A percentile compares a stretch with the other conserved stretches of the same genome.
Conservation (phyloP, 2,113 vertebrate genomes). For the Gobio gobio region DNA sequence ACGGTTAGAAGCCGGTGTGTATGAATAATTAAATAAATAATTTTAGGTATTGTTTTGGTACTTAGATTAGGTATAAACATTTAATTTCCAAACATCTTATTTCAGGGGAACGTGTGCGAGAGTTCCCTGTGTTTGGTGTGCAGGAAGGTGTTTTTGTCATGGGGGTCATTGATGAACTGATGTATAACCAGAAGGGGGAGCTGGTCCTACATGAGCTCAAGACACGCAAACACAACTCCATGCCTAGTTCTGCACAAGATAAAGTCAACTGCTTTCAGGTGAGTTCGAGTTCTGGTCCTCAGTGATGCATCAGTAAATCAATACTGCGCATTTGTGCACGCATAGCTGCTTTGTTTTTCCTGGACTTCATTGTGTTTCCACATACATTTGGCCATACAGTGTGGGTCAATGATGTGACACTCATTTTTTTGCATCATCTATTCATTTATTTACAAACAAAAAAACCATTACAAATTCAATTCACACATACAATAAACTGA, state of each 20-base stretch:
- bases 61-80: background rate
- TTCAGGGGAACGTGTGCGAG: constrained; percentile 68
- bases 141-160: constrained; percentile 73
- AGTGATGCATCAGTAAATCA: background rate
- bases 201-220: constrained; percentile 71
- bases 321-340: background rate
- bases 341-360: background rate
- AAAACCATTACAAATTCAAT: too few relatives aligned
- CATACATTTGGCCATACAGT: background rate
- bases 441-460: background rate
- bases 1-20: constrained; percentile 69
- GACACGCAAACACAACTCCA: constrained; percentile 56
- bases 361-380: background rate
- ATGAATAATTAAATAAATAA: background rate
- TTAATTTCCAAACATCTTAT: background rate
- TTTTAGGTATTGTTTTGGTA: background rate
- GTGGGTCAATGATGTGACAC: background rate
- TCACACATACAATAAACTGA: too few relatives aligned
- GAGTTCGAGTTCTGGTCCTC: background rate
- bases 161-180: constrained; percentile 76
- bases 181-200: constrained; percentile 71
- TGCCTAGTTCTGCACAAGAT: constrained; percentile 64
- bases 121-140: constrained; percentile 79
- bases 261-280: constrained; percentile 72
- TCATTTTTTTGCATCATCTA: background rate